Percentiles rank a stretch among this genome's conserved stretches.
Conservation (phyloP, 2,797 vertebrate species). For the Chiloscyllium punctatum region DNA sequence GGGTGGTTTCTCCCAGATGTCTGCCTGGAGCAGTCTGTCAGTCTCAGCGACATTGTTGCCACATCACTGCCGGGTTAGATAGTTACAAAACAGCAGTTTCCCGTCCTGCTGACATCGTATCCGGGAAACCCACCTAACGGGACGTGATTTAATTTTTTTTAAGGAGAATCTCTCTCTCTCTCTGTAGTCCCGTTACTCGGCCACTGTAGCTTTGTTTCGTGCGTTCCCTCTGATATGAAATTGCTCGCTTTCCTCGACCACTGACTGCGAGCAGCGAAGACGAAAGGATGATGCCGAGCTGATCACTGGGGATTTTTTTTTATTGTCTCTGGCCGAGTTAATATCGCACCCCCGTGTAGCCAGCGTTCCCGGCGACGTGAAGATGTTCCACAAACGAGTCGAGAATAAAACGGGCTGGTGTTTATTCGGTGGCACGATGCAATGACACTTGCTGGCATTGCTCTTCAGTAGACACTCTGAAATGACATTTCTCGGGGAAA, state of each 20-base stretch:
- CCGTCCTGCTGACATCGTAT: neutral
- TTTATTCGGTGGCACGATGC: neutral
- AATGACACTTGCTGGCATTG: neutral
- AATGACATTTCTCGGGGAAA: neutral
- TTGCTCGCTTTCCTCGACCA: neutral
- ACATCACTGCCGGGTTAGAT: conserved; percentile 45
- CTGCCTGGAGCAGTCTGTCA: conserved; percentile 42
- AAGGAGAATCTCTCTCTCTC: neutral
- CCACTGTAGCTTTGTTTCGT: neutral
- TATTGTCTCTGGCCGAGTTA: neutral
- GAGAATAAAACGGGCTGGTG: neutral
- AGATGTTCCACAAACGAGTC: neutral
- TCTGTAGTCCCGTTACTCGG: neutral
- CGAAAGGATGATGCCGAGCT: neutral
- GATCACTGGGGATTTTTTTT: too few relatives aligned
- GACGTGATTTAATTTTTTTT: too few relatives aligned
- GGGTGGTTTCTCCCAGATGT: conserved; percentile 52
- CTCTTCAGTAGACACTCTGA: neutral
- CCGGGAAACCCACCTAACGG: neutral
- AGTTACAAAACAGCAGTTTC: neutral
- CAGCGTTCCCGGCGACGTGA: neutral
- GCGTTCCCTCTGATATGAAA: neutral
- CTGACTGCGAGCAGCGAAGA: neutral
- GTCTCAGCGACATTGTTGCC: conserved; percentile 43
- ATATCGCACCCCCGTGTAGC: neutral